These are phyloP conservation scores for Parotia lawesii DNA, from an alignment of 2,113 vertebrate genomes.

Conservation along the genomic window DNA sequence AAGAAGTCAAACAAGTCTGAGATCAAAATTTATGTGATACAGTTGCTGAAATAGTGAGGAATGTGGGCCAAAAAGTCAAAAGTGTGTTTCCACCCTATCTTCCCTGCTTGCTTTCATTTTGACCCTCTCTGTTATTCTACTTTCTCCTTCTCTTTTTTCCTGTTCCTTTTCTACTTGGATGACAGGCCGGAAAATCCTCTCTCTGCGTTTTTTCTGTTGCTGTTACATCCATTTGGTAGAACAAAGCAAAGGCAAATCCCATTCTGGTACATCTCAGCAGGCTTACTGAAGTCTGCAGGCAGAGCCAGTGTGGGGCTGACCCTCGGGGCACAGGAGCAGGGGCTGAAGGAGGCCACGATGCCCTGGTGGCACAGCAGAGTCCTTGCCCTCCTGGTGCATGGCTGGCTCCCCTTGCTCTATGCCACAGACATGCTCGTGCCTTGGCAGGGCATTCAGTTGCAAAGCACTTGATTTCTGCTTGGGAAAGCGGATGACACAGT, in stretches of 20 bases:
- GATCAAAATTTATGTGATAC: neutral
- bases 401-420: neutral
- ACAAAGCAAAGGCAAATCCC: neutral
- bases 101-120: neutral
- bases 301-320: neutral
- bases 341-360: neutral
- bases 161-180: neutral
- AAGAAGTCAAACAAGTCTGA: neutral
- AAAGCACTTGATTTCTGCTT: neutral
- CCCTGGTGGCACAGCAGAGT: neutral
- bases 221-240: neutral
- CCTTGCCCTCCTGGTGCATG: neutral
- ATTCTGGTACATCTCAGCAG: neutral
- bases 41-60: neutral
- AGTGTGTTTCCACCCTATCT: neutral
- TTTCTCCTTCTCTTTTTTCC: neutral
- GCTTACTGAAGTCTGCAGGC: neutral
- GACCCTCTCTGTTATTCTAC: neutral
- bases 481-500: neutral
- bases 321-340: neutral
- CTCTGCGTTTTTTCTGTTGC: neutral
- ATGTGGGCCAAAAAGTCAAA: neutral
- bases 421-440: accelerated
- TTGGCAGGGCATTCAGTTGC: neutral
- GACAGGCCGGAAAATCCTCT: neutral